phyloP scores from a whole-genome alignment of 35 echinoderm and acorn worm genomes.

The Chiridota heheva region DNA sequence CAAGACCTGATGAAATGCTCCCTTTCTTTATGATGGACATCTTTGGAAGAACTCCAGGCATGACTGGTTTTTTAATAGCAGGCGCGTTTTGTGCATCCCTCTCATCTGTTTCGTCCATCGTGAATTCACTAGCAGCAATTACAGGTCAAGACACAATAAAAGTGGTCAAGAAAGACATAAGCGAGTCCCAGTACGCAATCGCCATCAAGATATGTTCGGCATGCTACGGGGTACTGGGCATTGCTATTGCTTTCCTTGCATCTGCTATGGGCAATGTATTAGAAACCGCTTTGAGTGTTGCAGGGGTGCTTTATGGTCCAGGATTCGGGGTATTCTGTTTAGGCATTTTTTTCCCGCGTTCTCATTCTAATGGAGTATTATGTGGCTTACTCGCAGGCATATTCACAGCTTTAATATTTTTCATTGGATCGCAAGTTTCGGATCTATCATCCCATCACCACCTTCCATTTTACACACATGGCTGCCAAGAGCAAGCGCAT shows the following conservation, averaged over 20 bases:
- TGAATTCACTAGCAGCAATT: conserved; percentile 7
- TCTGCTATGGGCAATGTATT: conserved; percentile 16
- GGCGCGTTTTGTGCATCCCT: conserved; percentile 25
- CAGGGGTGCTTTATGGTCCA: neutral
- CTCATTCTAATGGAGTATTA: neutral
- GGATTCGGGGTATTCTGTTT: neutral
- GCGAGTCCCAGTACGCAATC: neutral
- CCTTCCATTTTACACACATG: no score
- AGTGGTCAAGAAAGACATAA: neutral
- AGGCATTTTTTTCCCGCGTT: neutral
- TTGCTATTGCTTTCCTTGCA: conserved; percentile 8
- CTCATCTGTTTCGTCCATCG: conserved; percentile 9
- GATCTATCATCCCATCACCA: no score
- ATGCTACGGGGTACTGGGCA: neutral
- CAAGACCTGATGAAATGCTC: conserved; percentile 1
- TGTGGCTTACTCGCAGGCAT: neutral
- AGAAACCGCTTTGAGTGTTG: neutral
- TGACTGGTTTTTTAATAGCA: conserved; percentile 4
- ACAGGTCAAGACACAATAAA: conserved; percentile 18
- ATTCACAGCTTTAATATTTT: neutral
- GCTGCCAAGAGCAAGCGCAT: no score
- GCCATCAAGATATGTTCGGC: neutral
- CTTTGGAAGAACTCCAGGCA: neutral
- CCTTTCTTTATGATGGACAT: conserved; percentile 29
- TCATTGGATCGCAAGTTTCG: neutral